Evolutionary conservation across 2,113 vertebrate genomes (phyloP), one percentile per base, ranked within the genome.

Genomic region (Bucco capensis): DNA sequence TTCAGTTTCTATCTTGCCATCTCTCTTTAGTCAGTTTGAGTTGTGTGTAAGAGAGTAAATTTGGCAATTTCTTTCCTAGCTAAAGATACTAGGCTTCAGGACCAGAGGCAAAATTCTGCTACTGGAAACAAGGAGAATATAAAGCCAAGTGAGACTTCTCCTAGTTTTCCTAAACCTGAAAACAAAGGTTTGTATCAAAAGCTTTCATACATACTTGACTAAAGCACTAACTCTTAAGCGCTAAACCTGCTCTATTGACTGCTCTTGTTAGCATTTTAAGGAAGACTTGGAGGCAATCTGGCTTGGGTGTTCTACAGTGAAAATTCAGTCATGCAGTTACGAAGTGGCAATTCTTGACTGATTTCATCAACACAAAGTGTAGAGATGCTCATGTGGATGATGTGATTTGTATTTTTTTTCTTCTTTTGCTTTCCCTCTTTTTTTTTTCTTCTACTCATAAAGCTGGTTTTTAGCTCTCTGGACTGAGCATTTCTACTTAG

Each of bases 31-130:
- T 57, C 40, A n/a, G 14, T 28, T 69, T 5, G 50, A 76, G 19
- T 21, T 58, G 33, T 56, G 51, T 71, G 0, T 24, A 37, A 84
- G 30, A 80, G 24, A 78, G 14, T 95, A 60, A 97, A 72, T 74
- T 69, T 10, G 53, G 30, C 25, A 78, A 82, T 94, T 89, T 79
- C 50, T 88, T 95, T 90, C 96, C 40, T 91, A 99, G 99, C 98
- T 91, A 99, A 99, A 98, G 99, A 99, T 93, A 98, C 98, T 76
- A 98, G 98, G 91, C 97, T 99, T 95, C 98, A 98, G 92, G 99
- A 99, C 96, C 98, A 98, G 53, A 98, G 98, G 96, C 99, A 99
- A 96, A 98, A 98, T 86, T 98, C 99, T 92, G 98, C 98, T 56
- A 94, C 98, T 81, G 98, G 98, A 83, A 98, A 98, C 97, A 99